These are phyloP conservation scores for Nebria brevicollis DNA, from an alignment of 2,888 invertebrate species.

Conservation along the genomic window DNA sequence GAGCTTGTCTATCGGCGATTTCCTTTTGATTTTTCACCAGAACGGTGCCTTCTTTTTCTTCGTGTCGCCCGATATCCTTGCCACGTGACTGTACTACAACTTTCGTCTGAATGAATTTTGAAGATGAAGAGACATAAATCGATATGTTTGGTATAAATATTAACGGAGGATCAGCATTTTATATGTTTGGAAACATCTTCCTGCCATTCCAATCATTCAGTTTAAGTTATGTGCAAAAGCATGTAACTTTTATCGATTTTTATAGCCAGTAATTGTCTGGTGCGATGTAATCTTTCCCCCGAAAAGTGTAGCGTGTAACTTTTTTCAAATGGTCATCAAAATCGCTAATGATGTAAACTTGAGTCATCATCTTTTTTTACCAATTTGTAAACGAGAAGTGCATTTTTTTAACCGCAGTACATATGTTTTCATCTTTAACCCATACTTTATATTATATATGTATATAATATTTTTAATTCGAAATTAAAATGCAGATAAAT, in stretches of 20 bases:
- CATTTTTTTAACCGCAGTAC: not conserved
- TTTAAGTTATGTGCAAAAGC: not conserved
- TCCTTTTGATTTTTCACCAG: constrained; percentile 42
- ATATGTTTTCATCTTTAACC: constrained; percentile 2
- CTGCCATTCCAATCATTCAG: constrained; percentile 37
- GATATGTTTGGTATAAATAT: constrained; percentile 60
- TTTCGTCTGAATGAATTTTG: constrained; percentile 42
- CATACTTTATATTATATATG: too few species aligned
- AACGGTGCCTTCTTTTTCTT: constrained; percentile 5
- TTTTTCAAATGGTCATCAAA: constrained; percentile 57
- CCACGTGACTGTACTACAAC: constrained; percentile 39
- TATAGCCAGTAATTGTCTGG: constrained; percentile 48
- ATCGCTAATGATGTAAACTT: constrained; percentile 57
- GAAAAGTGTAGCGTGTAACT: constrained; percentile 51
- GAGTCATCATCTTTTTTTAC: constrained; percentile 55
- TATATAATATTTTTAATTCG: too few species aligned
- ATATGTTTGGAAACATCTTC: constrained; percentile 59
- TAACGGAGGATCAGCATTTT: constrained; percentile 60
- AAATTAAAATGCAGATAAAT: too few species aligned
- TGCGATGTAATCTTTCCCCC: constrained; percentile 52
- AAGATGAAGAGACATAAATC: constrained; percentile 50
- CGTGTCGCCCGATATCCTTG: constrained; percentile 5
- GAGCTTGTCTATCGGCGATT: constrained; percentile 33
- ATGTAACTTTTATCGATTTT: constrained; percentile 20
- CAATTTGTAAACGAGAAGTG: constrained; percentile 34